phyloP scores from a whole-genome alignment of 2,797 vertebrate species.

The Molossus alvarezi region DNA sequence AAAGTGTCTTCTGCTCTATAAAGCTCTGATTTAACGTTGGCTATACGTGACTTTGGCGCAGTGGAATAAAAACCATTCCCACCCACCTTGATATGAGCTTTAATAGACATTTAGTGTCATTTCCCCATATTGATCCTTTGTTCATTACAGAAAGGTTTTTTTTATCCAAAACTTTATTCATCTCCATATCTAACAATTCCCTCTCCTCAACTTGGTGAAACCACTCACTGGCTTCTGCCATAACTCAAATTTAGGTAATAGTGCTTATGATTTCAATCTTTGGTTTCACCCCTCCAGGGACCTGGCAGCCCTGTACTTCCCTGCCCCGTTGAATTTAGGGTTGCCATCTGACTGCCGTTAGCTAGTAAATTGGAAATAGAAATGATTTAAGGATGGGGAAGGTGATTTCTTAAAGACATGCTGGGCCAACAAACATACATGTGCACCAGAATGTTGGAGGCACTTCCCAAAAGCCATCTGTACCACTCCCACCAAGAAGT shows the following conservation, averaged over 20 bases:
- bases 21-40: background rate
- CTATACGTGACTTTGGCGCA: background rate
- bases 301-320: background rate
- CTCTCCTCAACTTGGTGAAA: background rate
- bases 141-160: background rate
- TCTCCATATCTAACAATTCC: background rate
- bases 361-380: background rate
- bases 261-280: background rate
- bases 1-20: background rate
- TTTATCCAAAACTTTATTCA: background rate
- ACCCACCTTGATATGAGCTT: background rate
- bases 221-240: constrained; percentile 6
- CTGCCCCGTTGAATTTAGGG: background rate
- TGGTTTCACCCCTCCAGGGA: background rate
- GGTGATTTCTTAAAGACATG: background rate
- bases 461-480: background rate
- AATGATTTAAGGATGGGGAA: background rate
- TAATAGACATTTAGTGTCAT: background rate
- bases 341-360: background rate
- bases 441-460: background rate
- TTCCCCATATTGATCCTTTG: background rate
- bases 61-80: background rate
- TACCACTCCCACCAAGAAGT: background rate
- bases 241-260: background rate
- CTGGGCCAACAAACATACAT: background rate